A percentile compares a stretch with the other conserved stretches of the same genome.
Conservation (phyloP, 2,797 vertebrate genomes). For the Phataginus tricuspis region DNA sequence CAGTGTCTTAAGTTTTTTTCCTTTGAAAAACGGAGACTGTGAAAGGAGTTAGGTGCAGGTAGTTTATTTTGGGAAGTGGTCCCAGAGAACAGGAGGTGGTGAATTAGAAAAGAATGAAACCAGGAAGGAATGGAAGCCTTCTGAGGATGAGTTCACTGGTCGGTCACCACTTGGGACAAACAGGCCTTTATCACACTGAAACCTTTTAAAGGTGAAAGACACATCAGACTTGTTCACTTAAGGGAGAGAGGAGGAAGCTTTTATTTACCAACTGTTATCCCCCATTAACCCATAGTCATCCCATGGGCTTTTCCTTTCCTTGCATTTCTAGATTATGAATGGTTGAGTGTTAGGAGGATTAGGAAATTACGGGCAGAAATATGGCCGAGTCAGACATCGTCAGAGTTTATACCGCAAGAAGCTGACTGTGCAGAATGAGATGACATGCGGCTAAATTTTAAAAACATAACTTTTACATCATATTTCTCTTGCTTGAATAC, state of each 20-base stretch:
- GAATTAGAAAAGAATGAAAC: neutral
- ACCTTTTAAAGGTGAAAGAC: neutral
- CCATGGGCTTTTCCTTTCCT: no score
- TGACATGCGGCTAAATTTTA: neutral
- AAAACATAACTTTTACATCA: neutral
- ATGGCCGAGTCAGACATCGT: neutral
- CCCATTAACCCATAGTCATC: neutral
- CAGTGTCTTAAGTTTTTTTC: neutral
- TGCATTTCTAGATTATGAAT: neutral
- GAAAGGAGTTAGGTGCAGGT: neutral
- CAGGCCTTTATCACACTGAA: neutral
- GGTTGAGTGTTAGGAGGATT: neutral
- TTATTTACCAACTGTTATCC: neutral
- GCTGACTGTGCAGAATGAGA: neutral
- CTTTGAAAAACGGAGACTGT: neutral
- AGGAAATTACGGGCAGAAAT: neutral
- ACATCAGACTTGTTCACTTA: neutral
- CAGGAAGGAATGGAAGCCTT: neutral
- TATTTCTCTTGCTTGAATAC: neutral
- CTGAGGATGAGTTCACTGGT: neutral
- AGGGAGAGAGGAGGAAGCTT: neutral
- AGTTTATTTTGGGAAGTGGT: neutral
- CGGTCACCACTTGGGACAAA: neutral
- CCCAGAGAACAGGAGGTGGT: fast-evolving
- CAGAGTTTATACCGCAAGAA: neutral